Percentiles rank a stretch among this genome's conserved stretches.
Conservation (phyloP, 2,888 invertebrate species). For the Eremobia ochroleuca region DNA sequence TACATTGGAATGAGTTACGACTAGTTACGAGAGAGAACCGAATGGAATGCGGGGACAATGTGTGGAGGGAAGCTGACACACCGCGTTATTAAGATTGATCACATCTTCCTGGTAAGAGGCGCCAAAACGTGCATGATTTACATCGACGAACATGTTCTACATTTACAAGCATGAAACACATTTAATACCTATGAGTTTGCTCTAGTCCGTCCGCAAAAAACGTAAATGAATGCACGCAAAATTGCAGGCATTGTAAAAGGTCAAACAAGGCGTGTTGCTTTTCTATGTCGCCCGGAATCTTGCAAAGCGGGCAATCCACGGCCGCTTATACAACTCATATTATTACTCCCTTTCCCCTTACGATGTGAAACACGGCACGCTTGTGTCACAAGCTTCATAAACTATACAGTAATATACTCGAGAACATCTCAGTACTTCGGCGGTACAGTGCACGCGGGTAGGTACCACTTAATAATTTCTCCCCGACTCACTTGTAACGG, state of each 20-base stretch:
- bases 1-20: slow-evolving; percentile 41
- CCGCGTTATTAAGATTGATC: slow-evolving; percentile 12
- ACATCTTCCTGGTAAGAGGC: background rate
- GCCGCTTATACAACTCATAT: background rate
- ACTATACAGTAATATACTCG: slow-evolving; percentile 19
- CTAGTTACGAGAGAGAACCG: slow-evolving; percentile 27
- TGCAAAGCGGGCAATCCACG: background rate
- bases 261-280: background rate
- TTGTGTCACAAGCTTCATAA: background rate
- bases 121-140: background rate
- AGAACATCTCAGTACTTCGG: slow-evolving; percentile 11
- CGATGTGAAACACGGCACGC: background rate
- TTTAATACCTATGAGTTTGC: background rate
- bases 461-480: slow-evolving; percentile 43
- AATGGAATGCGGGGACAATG: background rate
- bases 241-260: background rate
- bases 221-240: background rate
- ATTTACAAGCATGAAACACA: background rate
- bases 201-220: background rate
- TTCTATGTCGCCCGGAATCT: background rate
- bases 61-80: background rate
- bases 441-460: slow-evolving; percentile 10
- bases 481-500: slow-evolving; percentile 30
- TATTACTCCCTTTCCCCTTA: background rate
- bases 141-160: background rate